Base-by-base conservation (phyloP, 2,113 vertebrate species). In the Hepsetus odoe region DNA sequence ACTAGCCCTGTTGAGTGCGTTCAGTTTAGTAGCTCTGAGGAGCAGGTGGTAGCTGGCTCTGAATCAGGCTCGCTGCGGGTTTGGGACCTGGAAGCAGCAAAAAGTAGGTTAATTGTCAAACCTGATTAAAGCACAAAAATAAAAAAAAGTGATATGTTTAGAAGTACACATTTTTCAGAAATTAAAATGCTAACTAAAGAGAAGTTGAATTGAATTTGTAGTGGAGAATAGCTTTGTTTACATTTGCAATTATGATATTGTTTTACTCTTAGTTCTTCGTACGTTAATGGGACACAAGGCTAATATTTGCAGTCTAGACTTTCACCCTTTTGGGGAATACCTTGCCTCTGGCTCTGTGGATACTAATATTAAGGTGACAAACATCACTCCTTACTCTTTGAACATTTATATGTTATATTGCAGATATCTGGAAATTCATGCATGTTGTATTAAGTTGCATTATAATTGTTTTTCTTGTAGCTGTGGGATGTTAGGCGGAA, bases 81-180 rank as follows among this genome's bases (percentile, higher is more conserved):
- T 65, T 99, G 98, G 98, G 97, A 99, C 86, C 91, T 99, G 90
- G 96, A 98, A 92, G 97, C 97, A 81, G 97, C 96, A 65, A 99
- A 97, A 93, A 96, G 97, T 99, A 91, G 80, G 94, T 83, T n/a
- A 30, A 40, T 32, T 35, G 71, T 68, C 24, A 22, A 55, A 28
- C 5, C 30, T 26, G 8, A n/a, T n/a, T 13, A 30, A 30, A 30
- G 56, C 20, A 62, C 16, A 16, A 61, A 59, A 26, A 61, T 32
- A 32, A 30, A 16, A 30, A 28, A 11, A 14, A 11, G 28, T 61
- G 18, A 61, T 28, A 13, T 16, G 30, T 3, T 2, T 3, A 3
- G 30, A 1, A 9, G 5, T 20, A 33, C 18, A 6, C 28, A 62
- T 1, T 38, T 0, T 65, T 22, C 20, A 38, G 32, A n/a, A 3